Base-by-base conservation (phyloP, 2,888 invertebrate genomes). In the Vesta saturnalis region DNA sequence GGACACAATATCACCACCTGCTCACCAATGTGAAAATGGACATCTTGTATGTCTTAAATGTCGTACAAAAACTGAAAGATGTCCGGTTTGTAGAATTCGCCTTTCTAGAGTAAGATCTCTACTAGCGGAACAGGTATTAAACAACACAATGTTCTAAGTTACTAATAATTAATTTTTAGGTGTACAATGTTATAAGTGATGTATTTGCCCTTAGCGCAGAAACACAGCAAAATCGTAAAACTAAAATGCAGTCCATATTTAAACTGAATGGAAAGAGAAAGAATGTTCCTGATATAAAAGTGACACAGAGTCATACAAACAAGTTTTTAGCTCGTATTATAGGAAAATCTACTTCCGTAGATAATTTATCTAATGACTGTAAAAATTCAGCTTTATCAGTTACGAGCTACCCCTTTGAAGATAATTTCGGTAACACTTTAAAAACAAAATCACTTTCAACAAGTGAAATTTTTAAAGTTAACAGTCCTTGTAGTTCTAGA, bases 11-110 rank as follows among this genome's bases (percentile, higher is more conserved):
- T 79, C 85, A 43, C 88, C 90, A 10, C 90, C 90, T 2, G 87
- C 87, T 0, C 86, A 88, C 72, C 90, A 90, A 77, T 91, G 91
- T 76, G 88, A 89, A 62, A 89, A 90, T 75, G 90, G 91, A 0
- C 91, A 91, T 78, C 83, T 90, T 70, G 85, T 90, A 54, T 90
- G 90, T 78, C 84, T 86, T 35, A 85, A 85, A 67, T 91, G 90
- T 76, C 86, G 89, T 74, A 83, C 87, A 14, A 88, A 88, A 77
- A 86, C 89, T 16, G 85, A 87, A 70, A 84, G 85, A 64, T 91
- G 90, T 78, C 90, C 91, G 0, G 85, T 90, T 1, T 91, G 91
- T 75, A 85, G 90, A 46, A 86, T 88, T 49, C 84, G 85, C 72
- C 85, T 87, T 65, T 82, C 81, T 23, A 83, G 86, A 65, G 85